Base-by-base conservation (phyloP, 2,113 vertebrate species). In the Ctenodactylus gundi region DNA sequence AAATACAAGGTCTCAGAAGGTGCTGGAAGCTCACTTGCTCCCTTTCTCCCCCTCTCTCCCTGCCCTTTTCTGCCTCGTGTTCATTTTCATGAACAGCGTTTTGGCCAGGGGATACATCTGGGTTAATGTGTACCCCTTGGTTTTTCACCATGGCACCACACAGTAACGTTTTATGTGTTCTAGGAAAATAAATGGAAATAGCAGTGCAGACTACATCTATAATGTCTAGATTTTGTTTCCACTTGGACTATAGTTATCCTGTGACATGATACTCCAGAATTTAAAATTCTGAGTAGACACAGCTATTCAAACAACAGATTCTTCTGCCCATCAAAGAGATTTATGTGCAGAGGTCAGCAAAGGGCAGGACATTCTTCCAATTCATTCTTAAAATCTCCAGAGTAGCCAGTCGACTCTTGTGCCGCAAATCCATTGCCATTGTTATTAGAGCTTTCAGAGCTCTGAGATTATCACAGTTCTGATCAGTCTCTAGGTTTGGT, bases 171-270 rank as follows among this genome's bases (percentile, higher is more conserved):
- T 94, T 76, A 91, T 84, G 34, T 31, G 49, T 85, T 95, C 51
- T 67, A 93, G 49, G 60, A 90, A 96, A 95, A 90, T 72, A 97
- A 95, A 93, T 85, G 82, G 96, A 97, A 96, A 86, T 65, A 93
- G 58, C 84, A 95, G 91, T 87, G 94, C 70, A 95, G 83, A 53
- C 41, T 88, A 86, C 44, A 39, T 90, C 36, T 51, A 41, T 83
- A 93, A 60, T 18, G 34, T 64, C 68, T 92, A 55, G 67, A 29
- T 91, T 95, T 95, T 91, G 27, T 67, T 94, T 46, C 91, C 18
- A 39, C 14, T 85, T 91, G 60, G 68, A 44, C 49, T 41, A 57
- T 65, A 67, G 64, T 34, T 41, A 81, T 80, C n/a, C 65, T 90
- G 72, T 65, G 49, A 89, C 44, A 25, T 90, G 46, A 84, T 80